Evolutionary conservation across 2,797 vertebrate genomes (phyloP).

Genomic region (Gymnothorax javanicus): DNA sequence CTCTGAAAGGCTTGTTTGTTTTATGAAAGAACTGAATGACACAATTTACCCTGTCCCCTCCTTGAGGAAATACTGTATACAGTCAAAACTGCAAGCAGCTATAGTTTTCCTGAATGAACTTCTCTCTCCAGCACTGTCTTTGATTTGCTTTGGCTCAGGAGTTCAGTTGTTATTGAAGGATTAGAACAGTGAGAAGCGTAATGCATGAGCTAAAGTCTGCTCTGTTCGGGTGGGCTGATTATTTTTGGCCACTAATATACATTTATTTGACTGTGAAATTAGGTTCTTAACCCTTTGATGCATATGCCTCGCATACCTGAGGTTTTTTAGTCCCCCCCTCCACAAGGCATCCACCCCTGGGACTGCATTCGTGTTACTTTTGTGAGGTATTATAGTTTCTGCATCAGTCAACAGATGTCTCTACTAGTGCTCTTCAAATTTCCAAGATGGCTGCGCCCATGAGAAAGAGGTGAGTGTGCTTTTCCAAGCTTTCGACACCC

Average conservation of each 20-base stretch:
- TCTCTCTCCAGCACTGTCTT: background rate
- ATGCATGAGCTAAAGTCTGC: background rate
- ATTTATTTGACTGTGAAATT: conserved; percentile 2
- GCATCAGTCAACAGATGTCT: no score
- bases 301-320: no score
- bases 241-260: background rate
- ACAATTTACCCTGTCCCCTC: background rate
- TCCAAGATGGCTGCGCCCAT: no score
- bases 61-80: background rate
- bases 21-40: background rate
- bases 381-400: no score
- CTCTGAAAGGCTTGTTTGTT: background rate
- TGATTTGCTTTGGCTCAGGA: background rate
- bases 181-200: background rate
- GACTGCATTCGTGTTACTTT: no score
- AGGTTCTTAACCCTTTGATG: no score
- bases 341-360: no score
- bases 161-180: background rate
- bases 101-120: background rate
- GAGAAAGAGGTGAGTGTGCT: no score
- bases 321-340: no score
- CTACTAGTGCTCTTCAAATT: no score
- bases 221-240: background rate
- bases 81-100: background rate
- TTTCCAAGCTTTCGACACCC: no score